Base-by-base conservation (phyloP, 37 sponge, comb jelly and placozoan species). In the Aplysina aerophoba region DNA sequence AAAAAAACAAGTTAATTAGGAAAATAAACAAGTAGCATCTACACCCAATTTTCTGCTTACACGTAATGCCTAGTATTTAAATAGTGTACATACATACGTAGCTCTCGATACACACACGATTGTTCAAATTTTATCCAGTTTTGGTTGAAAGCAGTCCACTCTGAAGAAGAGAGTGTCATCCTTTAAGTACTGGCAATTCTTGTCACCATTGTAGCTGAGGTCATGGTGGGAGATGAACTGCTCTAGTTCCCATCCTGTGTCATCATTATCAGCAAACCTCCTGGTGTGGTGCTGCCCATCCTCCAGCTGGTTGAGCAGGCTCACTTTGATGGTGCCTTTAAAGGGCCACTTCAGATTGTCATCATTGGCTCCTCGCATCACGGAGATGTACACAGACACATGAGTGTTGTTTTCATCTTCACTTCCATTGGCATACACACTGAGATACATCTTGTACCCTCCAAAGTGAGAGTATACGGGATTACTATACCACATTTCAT, bases 281-380 rank as follows among this genome's bases (percentile, higher is more conserved):
- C 63, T 62, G 13, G 63, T 62, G 63, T 11, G 69, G 54, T 81
- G 90, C 21, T 80, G 37, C 8, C 31, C 31, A 25, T 89, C 89
- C 0, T 24, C 55, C 3, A 89, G 55, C 56, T 84, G 85, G 85
- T 89, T 89, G 64, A 84, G 80, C 0, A 89, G 80, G 80, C 59
- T 84, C 4, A 89, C 54, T 33, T 81, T 84, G 39, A 89, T 69
- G 50, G 65, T 85, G 27, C 80, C 89, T 38, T 40, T 59, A 35
- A 89, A 74, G 8, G 89, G 89, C 89, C 84, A 89, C n/a, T 79
- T 60, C 30, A 89, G 71, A 1, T 28, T 1, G 31, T 79, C 80
- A 38, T 89, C 89, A 69, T 38, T 57, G 55, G 84, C 59, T 44
- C 89, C 89, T 27, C 41, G 24, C 89, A 89, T 84, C 24, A 89